Conservation (phyloP, 2,888 invertebrate species). For the Eustalomyia histrio region DNA sequence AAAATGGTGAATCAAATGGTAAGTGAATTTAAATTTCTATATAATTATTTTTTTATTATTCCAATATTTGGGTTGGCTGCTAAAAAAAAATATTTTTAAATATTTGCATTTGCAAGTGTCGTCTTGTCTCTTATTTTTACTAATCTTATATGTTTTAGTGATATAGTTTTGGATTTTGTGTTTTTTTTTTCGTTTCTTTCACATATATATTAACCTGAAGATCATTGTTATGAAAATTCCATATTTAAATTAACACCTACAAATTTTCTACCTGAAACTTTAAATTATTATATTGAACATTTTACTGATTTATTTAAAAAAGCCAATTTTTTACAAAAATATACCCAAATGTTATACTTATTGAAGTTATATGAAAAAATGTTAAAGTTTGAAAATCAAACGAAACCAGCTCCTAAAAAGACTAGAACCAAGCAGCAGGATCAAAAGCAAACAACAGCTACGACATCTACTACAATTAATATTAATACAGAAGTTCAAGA, state of each 20-base stretch:
- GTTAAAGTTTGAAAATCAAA: not conserved
- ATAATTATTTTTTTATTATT: not conserved
- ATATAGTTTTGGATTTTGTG: conserved; percentile 27
- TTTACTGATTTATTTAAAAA: conserved; percentile 51
- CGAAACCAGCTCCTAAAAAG: not conserved
- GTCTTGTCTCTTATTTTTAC: not conserved
- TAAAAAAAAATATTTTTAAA: not conserved
- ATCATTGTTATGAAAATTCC: conserved; percentile 26
- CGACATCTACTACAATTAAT: not conserved
- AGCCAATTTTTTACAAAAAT: conserved; percentile 62
- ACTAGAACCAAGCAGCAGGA: not conserved
- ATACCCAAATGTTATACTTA: conserved; percentile 67
- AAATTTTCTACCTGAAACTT: conserved; percentile 66
- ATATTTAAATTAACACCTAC: conserved; percentile 65
- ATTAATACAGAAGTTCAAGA: not conserved
- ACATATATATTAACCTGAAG: not conserved
- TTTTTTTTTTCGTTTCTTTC: conserved; percentile 31
- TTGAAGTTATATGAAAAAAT: conserved; percentile 58
- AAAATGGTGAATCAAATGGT: conserved; percentile 64
- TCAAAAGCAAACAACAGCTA: not conserved
- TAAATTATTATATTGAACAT: conserved; percentile 65
- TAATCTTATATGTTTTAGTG: conserved; percentile 12
- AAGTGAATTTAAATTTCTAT: conserved; percentile 34
- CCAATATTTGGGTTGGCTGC: conserved; percentile 6
- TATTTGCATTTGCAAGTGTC: not conserved